Evolutionary conservation across 2,888 invertebrate genomes (phyloP).

Genomic region (Sarcophaga subvicina): DNA sequence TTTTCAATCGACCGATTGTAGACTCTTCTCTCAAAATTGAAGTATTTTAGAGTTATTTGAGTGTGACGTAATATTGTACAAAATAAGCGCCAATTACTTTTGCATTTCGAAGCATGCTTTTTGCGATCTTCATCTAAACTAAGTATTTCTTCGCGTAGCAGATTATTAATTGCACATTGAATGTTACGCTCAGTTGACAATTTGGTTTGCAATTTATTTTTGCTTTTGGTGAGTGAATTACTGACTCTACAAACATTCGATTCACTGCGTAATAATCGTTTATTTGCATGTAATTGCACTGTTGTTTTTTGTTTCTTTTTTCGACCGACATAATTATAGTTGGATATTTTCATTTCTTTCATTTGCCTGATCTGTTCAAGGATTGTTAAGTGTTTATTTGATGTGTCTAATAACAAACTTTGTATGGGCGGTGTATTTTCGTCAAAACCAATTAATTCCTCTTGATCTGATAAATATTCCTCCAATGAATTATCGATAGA

Average conservation of each 20-base stretch:
- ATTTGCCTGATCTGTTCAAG: conserved; percentile 30
- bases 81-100: conserved; percentile 74
- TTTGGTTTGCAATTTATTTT: conserved; percentile 12
- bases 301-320: conserved; percentile 29
- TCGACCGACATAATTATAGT: neutral
- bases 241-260: conserved; percentile 24
- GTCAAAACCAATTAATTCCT: conserved; percentile 60
- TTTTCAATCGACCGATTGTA: conserved; percentile 67
- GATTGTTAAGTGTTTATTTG: conserved; percentile 22
- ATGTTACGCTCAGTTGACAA: conserved; percentile 35
- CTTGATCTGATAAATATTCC: conserved; percentile 21
- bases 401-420: conserved; percentile 9
- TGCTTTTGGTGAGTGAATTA: conserved; percentile 26
- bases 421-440: conserved; percentile 47
- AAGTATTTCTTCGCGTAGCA: conserved; percentile 57
- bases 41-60: conserved; percentile 75
- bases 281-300: conserved; percentile 7
- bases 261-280: conserved; percentile 23
- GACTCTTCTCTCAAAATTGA: conserved; percentile 76
- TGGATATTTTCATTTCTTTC: conserved; percentile 3
- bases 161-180: conserved; percentile 51
- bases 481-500: conserved; percentile 10
- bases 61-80: conserved; percentile 73
- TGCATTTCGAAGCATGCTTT: conserved; percentile 64
- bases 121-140: conserved; percentile 65